These are phyloP conservation scores for Aplocera efformata DNA, from an alignment of 2,888 invertebrate species.

Conservation along the genomic window DNA sequence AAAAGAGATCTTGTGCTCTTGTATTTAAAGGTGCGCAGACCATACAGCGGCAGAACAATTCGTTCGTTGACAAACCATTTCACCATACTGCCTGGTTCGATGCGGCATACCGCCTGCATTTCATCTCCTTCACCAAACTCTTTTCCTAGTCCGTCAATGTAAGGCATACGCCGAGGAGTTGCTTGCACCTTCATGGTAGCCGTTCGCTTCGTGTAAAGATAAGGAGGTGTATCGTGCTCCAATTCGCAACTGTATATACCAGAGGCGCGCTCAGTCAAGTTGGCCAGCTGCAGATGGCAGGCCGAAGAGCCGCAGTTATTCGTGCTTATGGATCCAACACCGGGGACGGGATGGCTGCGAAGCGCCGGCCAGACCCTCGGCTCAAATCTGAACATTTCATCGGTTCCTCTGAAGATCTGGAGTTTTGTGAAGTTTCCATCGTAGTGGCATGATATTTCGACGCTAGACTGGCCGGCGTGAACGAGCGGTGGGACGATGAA, in stretches of 20 bases:
- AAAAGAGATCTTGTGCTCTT: conserved; percentile 50
- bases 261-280: conserved; percentile 60
- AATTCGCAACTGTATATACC: conserved; percentile 69
- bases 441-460: conserved; percentile 67
- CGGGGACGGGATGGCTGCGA: conserved; percentile 56
- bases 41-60: conserved; percentile 35
- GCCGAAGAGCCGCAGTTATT: conserved; percentile 59
- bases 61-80: conserved; percentile 67
- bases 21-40: conserved; percentile 44
- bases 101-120: conserved; percentile 62
- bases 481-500: conserved; percentile 56
- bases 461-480: conserved; percentile 48
- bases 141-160: conserved; percentile 56
- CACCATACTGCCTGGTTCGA: conserved; percentile 52
- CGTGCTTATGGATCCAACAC: conserved; percentile 60
- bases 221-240: conserved; percentile 61
- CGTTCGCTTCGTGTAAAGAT: conserved; percentile 54
- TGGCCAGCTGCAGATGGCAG: conserved; percentile 57
- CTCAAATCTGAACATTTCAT: conserved; percentile 68
- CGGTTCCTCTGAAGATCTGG: conserved; percentile 66
- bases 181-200: conserved; percentile 63
- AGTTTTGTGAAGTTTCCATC: conserved; percentile 70
- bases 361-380: conserved; percentile 63
- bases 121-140: conserved; percentile 59
- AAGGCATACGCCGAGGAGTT: conserved; percentile 50